A percentile compares a stretch with the other conserved stretches of the same genome.
Conservation (phyloP, 2,797 vertebrate genomes). For the Hydrolagus colliei region DNA sequence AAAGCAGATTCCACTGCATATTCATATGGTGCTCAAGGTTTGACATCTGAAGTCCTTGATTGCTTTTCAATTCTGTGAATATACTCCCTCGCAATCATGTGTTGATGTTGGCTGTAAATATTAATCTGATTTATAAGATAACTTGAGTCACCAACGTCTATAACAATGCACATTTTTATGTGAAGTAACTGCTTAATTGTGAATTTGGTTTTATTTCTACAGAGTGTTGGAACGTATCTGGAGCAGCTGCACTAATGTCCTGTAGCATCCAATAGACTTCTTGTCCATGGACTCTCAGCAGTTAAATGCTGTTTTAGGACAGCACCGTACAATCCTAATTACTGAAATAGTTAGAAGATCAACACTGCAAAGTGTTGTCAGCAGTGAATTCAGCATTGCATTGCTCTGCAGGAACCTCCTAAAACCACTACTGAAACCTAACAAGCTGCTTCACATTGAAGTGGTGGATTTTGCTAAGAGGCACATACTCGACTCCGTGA, state of each 20-base stretch:
- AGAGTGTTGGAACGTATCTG: conserved; percentile 24
- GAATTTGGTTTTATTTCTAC: not conserved
- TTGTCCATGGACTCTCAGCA: conserved; percentile 10
- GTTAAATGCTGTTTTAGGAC: conserved; percentile 1
- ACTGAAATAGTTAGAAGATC: conserved; percentile 13
- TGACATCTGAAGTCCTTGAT: not conserved
- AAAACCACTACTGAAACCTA: conserved; percentile 59
- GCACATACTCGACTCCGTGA: conserved; percentile 60
- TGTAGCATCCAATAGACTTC: conserved; percentile 6
- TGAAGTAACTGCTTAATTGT: not conserved
- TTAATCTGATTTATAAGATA: not conserved
- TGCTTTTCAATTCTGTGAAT: not conserved
- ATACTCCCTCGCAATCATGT: not conserved
- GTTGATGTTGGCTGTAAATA: not conserved
- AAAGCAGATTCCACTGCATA: no score
- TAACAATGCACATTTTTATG: not conserved
- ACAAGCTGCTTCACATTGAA: conserved; percentile 67
- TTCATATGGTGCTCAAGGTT: not conserved
- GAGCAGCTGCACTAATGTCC: conserved; percentile 25
- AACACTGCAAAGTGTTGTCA: conserved; percentile 36
- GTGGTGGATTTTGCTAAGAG: conserved; percentile 54
- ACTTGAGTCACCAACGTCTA: not conserved
- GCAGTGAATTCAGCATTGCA: conserved; percentile 33
- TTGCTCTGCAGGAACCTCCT: conserved; percentile 37
- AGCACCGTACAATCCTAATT: conserved; percentile 8